Evolutionary conservation across 23 tunicate species (phyloP).

Genomic region (Halocynthia aurantium): DNA sequence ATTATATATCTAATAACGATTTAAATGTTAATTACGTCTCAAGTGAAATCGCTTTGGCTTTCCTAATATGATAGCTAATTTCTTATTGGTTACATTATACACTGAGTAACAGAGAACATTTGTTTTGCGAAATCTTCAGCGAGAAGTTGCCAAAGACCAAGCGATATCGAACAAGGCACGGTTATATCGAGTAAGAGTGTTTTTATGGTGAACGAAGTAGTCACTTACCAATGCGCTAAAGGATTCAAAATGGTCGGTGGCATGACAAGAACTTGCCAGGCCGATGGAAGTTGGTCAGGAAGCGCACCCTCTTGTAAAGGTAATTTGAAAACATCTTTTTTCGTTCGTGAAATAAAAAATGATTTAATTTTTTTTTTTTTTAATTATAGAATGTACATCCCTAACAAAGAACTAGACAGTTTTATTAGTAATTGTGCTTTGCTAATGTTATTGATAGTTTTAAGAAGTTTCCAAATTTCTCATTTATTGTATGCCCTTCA

Average conservation of each 20-base stretch:
- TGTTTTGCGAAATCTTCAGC: not conserved
- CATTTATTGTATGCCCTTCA: not conserved
- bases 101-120: too few relatives aligned
- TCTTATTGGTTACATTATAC: too few relatives aligned
- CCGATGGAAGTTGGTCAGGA: slow-evolving; percentile 36
- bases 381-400: not conserved
- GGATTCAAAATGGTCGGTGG: slow-evolving; percentile 44
- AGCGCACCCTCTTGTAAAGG: slow-evolving; percentile 38
- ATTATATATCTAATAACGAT: too few relatives aligned
- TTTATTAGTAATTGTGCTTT: too few relatives aligned
- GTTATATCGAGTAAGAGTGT: not conserved
- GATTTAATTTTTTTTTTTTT: too few relatives aligned
- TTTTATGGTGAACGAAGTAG: slow-evolving; percentile 21
- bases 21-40: too few relatives aligned
- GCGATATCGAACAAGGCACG: slow-evolving; percentile 13
- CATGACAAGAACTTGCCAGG: slow-evolving; percentile 18
- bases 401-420: not conserved
- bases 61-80: too few relatives aligned
- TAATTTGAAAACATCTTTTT: too few relatives aligned
- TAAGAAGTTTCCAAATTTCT: not conserved
- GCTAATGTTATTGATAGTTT: not conserved
- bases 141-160: slow-evolving; percentile 6
- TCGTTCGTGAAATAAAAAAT: too few relatives aligned
- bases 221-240: slow-evolving; percentile 42
- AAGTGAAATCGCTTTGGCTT: too few relatives aligned